Evolutionary conservation across 2,797 vertebrate genomes (phyloP).

Genomic region (Sebastes matsubarae): DNA sequence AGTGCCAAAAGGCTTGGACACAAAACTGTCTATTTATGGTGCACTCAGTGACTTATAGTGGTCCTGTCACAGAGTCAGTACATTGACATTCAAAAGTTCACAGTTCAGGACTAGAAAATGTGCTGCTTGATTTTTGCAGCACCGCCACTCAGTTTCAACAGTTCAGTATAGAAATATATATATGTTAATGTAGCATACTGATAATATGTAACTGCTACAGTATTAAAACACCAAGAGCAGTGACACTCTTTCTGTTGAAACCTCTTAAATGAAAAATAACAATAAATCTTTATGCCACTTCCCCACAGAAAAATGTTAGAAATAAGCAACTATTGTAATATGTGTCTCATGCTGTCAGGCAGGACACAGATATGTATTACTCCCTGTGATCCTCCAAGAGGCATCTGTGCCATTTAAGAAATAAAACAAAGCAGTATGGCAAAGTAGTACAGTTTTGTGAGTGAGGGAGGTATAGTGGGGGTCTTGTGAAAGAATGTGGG

Average conservation of each 20-base stretch:
- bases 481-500: slow-evolving; percentile 72
- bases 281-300: not conserved
- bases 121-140: not conserved
- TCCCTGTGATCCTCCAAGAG: slow-evolving; percentile 29
- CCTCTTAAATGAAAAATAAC: not conserved
- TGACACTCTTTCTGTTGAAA: not conserved
- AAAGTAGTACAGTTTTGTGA: slow-evolving; percentile 34
- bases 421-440: slow-evolving; percentile 4
- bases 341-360: not conserved
- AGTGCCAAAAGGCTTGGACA: slow-evolving; percentile 18
- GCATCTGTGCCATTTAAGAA: not conserved
- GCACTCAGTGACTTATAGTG: slow-evolving; percentile 12
- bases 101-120: not conserved
- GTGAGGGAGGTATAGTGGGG: slow-evolving; percentile 20
- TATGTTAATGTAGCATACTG: not conserved
- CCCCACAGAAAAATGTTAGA: not conserved
- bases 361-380: not conserved
- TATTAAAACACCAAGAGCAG: not conserved
- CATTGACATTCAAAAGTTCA: slow-evolving; percentile 11
- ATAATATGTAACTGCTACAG: not conserved
- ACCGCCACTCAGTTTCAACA: not conserved
- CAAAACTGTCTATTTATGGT: slow-evolving; percentile 23
- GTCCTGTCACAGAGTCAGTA: slow-evolving; percentile 12
- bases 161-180: not conserved
- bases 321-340: not conserved